Base-by-base conservation (phyloP, 1,140 invertebrate genomes). In the Heliconius hermathena region DNA sequence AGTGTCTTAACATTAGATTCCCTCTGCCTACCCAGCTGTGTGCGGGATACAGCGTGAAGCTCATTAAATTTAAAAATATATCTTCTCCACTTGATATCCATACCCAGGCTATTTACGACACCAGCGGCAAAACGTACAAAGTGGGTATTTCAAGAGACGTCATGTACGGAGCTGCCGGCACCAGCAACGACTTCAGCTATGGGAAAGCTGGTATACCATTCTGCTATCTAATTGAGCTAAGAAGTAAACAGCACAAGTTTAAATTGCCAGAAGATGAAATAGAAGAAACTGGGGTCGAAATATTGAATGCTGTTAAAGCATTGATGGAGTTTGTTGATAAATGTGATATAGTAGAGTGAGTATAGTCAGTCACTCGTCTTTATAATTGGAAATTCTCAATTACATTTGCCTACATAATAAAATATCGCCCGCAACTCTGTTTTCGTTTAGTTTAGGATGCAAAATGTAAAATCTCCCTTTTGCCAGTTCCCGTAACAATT, bases 171-270 rank as follows among this genome's bases (percentile, higher is more conserved):
- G 96, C 96, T 26, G 95, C 96, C 8, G 97, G 97, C 16, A 96
- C 96, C 16, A 97, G 96, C 81, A 95, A 96, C 75, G 97, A 97
- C 84, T 97, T 96, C 96, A 95, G 95, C 4, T 96, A 96, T 90
- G 96, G 95, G 0, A 92, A 84, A 16, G 95, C 93, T 2, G 94
- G 95, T 5, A 95, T 97, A 3, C 96, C 96, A 38, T 96, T 97
- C 80, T 95, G 96, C 2, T 98, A 96, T 81, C 95, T 96, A 8
- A 95, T 97, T 60, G 97, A 98, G 89, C 91, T 98, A 26, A 95
- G 97, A 13, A 97, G 97, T 75, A 92, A 89, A 75, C 88, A 93
- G 46, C 90, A 94, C 29, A 97, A 97, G 38, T 98, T 98, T 86
- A 80, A 96, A 41, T 90, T 98, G 46, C 97, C 97, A 0, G 95